These are phyloP conservation scores for Ephialtes manifestator DNA, from an alignment of 2,888 invertebrate species.

Conservation along the genomic window DNA sequence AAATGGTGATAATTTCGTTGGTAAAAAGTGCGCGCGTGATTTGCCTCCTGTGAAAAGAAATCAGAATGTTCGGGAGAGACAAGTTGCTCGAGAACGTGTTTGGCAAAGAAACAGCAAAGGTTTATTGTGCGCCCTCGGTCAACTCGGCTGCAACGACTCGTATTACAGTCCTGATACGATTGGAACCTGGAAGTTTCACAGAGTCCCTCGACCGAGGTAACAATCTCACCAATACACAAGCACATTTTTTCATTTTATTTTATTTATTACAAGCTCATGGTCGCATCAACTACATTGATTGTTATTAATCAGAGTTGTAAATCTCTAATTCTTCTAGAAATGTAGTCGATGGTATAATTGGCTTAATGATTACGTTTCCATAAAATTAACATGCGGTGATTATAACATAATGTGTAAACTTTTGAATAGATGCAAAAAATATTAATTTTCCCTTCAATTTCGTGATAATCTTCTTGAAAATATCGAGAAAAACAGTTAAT, in stretches of 20 bases:
- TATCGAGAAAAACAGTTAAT: too few relatives aligned
- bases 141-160: constrained; percentile 78
- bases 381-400: too few relatives aligned
- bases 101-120: constrained; percentile 80
- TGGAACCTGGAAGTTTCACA: constrained; percentile 83
- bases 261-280: too few relatives aligned
- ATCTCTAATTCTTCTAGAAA: too few relatives aligned
- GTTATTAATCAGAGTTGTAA: too few relatives aligned
- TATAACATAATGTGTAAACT: too few relatives aligned
- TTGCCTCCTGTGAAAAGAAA: constrained; percentile 65
- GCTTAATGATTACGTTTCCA: too few relatives aligned
- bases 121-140: constrained; percentile 81
- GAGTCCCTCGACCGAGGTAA: constrained; percentile 80
- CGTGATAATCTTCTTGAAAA: too few relatives aligned
- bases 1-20: constrained; percentile 70
- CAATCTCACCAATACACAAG: constrained; percentile 21
- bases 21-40: constrained; percentile 70
- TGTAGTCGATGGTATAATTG: too few relatives aligned
- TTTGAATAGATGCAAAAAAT: too few relatives aligned
- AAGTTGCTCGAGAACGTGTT: constrained; percentile 63
- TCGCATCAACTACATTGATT: too few relatives aligned
- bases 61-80: constrained; percentile 69
- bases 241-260: neutral
- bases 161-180: constrained; percentile 81
- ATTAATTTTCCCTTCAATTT: too few relatives aligned